phyloP scores from a whole-genome alignment of 2,113 vertebrate genomes.

The Machaerirhynchus nigripectus region DNA sequence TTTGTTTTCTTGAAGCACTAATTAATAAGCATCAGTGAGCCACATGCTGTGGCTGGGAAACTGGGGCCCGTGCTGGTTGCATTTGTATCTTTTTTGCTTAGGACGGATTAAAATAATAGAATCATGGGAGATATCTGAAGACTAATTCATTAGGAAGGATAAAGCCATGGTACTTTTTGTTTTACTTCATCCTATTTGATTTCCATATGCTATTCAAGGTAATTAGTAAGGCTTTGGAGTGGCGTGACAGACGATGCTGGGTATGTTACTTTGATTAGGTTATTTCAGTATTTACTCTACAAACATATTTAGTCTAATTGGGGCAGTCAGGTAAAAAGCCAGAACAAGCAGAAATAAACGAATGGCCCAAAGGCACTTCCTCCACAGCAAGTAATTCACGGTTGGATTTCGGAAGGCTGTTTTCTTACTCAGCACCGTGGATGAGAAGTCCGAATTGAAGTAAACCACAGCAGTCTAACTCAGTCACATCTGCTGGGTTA shows the following conservation, averaged over 20 bases:
- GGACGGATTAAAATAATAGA: background rate
- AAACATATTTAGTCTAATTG: background rate
- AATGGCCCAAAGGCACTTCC: background rate
- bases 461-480: background rate
- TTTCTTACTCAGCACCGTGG: background rate
- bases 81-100: slow-evolving; percentile 27
- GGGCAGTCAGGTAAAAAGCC: background rate
- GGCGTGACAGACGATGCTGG: background rate
- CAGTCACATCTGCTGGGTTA: fast-evolving
- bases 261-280: background rate
- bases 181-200: background rate
- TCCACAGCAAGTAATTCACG: background rate
- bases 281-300: slow-evolving; percentile 1
- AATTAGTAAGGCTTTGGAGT: background rate
- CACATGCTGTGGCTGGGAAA: background rate
- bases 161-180: background rate
- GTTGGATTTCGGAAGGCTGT: background rate
- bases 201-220: background rate
- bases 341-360: background rate
- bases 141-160: slow-evolving; percentile 21
- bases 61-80: background rate
- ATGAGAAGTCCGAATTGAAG: background rate
- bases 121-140: background rate
- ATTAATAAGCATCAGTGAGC: background rate
- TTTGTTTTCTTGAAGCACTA: background rate